A percentile compares a stretch with the other conserved stretches of the same genome.
phyloP scores from a whole-genome alignment of 2,113 vertebrate genomes.

The Sylvietta virens region DNA sequence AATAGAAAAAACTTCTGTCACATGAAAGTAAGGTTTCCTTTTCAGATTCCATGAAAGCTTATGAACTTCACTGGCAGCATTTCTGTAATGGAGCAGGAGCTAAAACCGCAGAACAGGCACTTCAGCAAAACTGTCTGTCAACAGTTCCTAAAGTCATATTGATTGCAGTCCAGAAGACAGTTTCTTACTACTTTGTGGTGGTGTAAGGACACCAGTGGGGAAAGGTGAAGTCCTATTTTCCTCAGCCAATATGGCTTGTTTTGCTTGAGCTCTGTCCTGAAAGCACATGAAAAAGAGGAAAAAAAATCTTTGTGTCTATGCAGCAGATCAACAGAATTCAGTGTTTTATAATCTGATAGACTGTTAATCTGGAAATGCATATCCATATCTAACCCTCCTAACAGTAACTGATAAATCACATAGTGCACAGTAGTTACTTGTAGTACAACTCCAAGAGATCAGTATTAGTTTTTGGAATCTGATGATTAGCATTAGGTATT shows the following conservation, averaged over 20 bases:
- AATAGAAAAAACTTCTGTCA: conserved; percentile 23
- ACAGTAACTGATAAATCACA: neutral
- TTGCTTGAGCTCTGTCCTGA: conserved; percentile 86
- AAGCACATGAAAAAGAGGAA: neutral
- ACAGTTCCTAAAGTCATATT: conserved; percentile 28
- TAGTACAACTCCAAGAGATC: neutral
- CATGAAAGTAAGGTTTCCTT: neutral
- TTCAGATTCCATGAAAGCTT: conserved; percentile 51
- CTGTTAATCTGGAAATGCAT: neutral
- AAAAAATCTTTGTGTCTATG: neutral
- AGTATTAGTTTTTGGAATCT: neutral
- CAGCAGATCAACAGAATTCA: neutral
- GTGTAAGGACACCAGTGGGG: conserved; percentile 87
- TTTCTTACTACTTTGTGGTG: conserved; percentile 90
- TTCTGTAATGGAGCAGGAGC: neutral
- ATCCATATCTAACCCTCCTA: neutral
- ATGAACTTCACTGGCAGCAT: conserved; percentile 39
- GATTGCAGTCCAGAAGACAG: conserved; percentile 29
- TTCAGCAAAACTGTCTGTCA: conserved; percentile 24
- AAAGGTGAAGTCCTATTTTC: conserved; percentile 75
- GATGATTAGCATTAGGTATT: neutral
- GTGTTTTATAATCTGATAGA: neutral
- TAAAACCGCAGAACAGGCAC: conserved; percentile 52
- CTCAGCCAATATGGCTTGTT: conserved; percentile 79
- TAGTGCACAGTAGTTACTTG: neutral